Base-by-base conservation (phyloP, 2,888 invertebrate genomes). In the Ormyrus thymus region DNA sequence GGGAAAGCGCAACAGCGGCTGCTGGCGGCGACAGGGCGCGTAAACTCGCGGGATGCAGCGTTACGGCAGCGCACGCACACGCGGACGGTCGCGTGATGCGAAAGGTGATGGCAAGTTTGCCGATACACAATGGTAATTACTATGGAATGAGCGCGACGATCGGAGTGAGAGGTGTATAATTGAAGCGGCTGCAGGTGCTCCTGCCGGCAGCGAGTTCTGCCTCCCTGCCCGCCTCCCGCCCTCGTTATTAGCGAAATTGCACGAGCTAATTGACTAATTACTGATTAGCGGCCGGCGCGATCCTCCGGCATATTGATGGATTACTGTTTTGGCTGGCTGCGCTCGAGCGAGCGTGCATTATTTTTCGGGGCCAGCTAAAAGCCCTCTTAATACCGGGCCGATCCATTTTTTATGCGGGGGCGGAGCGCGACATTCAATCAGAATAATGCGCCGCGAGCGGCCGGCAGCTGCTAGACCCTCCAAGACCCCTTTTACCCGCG, bases 181-280 rank as follows among this genome's bases (percentile, higher is more conserved):
- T 85, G 84, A 85, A 82, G 80, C 80, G 77, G 79, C 79, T 43
- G 8, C 65, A 64, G 46, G 8, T 11, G 59, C 13, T 68, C 9
- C 53, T 6, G 13, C 66, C 53, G 43, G 13, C 65, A 29, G 56
- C 59, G 15, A n/a, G 56, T 45, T 29, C 43, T 3, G 4, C 29
- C 4, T 29, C 29, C 29, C 29, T 29, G n/a, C n/a, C n/a, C 29
- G 3, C 29, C 1, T 29, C 4, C 29, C 58, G 51, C 11, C 64
- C 48, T 73, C 82, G 85, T 86, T 86, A 86, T 87, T 87, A 85
- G 85, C 85, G 86, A 87, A 87, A 88, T 86, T 87, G 86, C 86
- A 84, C 43, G 84, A 84, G 84, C 85, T 88, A 88, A 85, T 84
- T 86, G 86, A 86, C 86, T 87, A 88, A 88, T 87, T 87, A 84